Conservation (phyloP, 2,797 vertebrate genomes). For the Malacoraja senta region DNA sequence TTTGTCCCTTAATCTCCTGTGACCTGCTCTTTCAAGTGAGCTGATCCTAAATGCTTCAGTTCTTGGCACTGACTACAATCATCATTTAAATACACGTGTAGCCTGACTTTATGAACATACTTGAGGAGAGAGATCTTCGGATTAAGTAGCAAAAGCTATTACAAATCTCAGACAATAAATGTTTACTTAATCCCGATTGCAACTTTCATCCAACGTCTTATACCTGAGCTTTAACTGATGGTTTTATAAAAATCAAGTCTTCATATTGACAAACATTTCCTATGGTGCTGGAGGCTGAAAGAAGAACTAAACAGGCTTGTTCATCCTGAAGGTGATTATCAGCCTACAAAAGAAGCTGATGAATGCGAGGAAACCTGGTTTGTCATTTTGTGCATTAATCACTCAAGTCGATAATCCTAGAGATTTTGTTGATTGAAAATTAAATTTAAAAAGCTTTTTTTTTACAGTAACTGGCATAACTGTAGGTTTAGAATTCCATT, state of each 20-base stretch:
- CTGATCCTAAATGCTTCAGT: conserved; percentile 44
- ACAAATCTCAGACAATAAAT: conserved; percentile 64
- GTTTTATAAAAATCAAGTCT: conserved; percentile 70
- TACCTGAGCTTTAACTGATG: conserved; percentile 59
- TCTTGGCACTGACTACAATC: conserved; percentile 49
- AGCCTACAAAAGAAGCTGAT: conserved; percentile 71
- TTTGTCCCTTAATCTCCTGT: neutral
- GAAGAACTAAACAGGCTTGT: conserved; percentile 57
- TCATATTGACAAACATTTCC: conserved; percentile 73
- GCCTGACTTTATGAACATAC: conserved; percentile 52
- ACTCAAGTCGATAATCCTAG: conserved; percentile 58
- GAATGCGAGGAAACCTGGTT: conserved; percentile 63
- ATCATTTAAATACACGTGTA: conserved; percentile 50
- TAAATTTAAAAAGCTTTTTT: conserved; percentile 59
- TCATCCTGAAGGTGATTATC: conserved; percentile 71
- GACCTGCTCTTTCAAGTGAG: neutral
- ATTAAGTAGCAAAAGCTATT: conserved; percentile 58
- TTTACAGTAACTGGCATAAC: too few species aligned
- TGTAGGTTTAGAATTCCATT: neutral
- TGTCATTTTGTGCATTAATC: conserved; percentile 67
- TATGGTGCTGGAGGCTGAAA: conserved; percentile 54
- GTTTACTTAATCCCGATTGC: conserved; percentile 68
- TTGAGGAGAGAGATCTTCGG: conserved; percentile 55
- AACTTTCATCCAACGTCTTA: conserved; percentile 61
- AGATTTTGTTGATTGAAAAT: conserved; percentile 59